phyloP scores from a whole-genome alignment of 2,888 invertebrate genomes.

The Priocnemis perturbator region DNA sequence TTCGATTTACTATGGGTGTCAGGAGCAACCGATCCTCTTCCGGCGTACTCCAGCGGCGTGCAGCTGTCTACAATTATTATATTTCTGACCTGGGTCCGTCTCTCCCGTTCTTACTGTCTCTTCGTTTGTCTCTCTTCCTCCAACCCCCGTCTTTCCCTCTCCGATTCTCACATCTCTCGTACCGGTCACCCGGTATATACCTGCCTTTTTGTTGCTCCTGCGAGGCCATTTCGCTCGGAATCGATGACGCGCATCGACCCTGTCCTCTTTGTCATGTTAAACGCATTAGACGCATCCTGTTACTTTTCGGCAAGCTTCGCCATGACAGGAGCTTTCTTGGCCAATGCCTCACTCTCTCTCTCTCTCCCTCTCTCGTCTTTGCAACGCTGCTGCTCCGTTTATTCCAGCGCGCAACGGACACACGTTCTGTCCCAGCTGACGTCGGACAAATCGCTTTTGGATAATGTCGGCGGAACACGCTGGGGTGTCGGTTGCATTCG shows the following conservation, averaged over 20 bases:
- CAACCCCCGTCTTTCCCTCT: constrained; percentile 1
- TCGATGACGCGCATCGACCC: constrained; percentile 70
- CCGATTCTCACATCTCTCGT: constrained; percentile 10
- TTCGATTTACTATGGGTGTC: constrained; percentile 56
- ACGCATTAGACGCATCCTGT: constrained; percentile 66
- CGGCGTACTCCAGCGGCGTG: too few relatives aligned
- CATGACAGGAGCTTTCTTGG: constrained; percentile 9
- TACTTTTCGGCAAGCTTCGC: constrained; percentile 23
- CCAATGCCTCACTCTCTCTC: constrained; percentile 25
- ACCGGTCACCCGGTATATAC: constrained; percentile 54
- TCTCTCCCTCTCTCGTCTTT: neutral
- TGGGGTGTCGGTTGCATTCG: too few relatives aligned
- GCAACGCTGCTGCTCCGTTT: neutral
- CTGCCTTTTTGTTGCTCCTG: constrained; percentile 59
- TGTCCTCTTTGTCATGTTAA: constrained; percentile 68
- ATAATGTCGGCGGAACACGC: too few relatives aligned
- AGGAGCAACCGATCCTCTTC: constrained; percentile 52
- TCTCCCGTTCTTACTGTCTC: constrained; percentile 19
- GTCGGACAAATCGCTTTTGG: too few relatives aligned
- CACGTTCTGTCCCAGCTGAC: neutral
- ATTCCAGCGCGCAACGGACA: neutral
- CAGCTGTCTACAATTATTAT: constrained; percentile 71
- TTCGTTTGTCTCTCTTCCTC: neutral
- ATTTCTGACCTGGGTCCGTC: constrained; percentile 56
- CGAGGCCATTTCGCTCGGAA: constrained; percentile 62